phyloP scores from a whole-genome alignment of 1,140 invertebrate genomes.

The Hylaeus anthracinus region DNA sequence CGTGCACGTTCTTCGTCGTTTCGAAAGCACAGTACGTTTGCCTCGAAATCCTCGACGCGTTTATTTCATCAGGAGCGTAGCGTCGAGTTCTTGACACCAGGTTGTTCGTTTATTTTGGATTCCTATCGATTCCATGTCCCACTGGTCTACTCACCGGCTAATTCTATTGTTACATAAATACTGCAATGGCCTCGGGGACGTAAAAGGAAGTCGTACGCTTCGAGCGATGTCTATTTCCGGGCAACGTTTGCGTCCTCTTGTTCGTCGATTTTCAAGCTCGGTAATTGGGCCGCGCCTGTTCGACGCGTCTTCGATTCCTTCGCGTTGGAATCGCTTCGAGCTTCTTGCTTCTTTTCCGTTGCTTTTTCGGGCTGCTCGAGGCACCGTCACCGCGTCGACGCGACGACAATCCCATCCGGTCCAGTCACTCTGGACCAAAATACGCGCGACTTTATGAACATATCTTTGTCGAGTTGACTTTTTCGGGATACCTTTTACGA shows the following conservation, averaged over 20 bases:
- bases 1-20: not conserved
- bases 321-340: slow-evolving; percentile 10
- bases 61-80: slow-evolving; percentile 43
- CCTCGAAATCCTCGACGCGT: not conserved
- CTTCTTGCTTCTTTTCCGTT: not conserved
- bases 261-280: slow-evolving; percentile 33
- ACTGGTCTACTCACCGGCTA: slow-evolving; percentile 74
- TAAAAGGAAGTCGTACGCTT: slow-evolving; percentile 67
- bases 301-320: slow-evolving; percentile 11
- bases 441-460: no score
- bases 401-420: not conserved
- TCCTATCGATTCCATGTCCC: slow-evolving; percentile 67
- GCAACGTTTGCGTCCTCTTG: not conserved
- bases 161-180: slow-evolving; percentile 70
- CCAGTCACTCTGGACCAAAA: not conserved
- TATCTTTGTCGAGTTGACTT: not conserved
- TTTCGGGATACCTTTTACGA: no score
- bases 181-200: slow-evolving; percentile 46
- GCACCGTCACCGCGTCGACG: not conserved
- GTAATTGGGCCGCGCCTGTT: slow-evolving; percentile 49
- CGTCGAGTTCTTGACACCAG: slow-evolving; percentile 22
- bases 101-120: slow-evolving; percentile 66
- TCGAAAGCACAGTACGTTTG: not conserved
- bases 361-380: not conserved
- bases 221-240: slow-evolving; percentile 57